phyloP scores from a whole-genome alignment of 1,140 invertebrate genomes.

The Phymastichus coffea region DNA sequence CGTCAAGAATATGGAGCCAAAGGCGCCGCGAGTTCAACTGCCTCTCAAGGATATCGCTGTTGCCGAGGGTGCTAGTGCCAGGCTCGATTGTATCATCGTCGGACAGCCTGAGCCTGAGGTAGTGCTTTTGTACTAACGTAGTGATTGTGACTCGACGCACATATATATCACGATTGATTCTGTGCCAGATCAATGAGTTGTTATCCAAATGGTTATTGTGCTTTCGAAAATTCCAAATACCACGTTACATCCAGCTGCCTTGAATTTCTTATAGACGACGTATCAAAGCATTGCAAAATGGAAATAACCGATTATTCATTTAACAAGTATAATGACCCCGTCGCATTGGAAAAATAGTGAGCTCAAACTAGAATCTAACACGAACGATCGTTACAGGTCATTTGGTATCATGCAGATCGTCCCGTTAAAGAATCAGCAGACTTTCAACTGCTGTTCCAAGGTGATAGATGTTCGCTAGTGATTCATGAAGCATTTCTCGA shows the following conservation, averaged over 20 bases:
- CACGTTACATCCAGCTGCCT: too few relatives aligned
- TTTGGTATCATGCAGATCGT: conserved; percentile 82
- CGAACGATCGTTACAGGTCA: conserved; percentile 61
- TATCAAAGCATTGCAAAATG: background rate
- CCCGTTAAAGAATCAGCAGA: conserved; percentile 85
- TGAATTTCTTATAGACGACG: too few relatives aligned
- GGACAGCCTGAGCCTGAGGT: conserved; percentile 84
- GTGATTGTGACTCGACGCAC: too few relatives aligned
- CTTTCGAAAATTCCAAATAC: too few relatives aligned
- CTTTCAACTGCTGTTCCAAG: conserved; percentile 77
- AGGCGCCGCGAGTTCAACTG: conserved; percentile 72
- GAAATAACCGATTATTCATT: background rate
- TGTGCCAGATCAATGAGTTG: too few relatives aligned
- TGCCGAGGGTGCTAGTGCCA: conserved; percentile 70
- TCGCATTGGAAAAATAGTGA: too few relatives aligned
- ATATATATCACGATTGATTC: too few relatives aligned
- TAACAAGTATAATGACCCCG: background rate
- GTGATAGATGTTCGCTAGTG: conserved; percentile 76
- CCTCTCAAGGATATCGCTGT: conserved; percentile 68
- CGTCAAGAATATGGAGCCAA: conserved; percentile 67
- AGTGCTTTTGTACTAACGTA: conserved; percentile 4
- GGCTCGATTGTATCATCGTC: conserved; percentile 79
- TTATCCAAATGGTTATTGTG: too few relatives aligned
- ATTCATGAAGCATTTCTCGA: conserved; percentile 74
- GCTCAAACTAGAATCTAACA: too few relatives aligned